Base-by-base conservation (phyloP, 1,140 invertebrate species). In the Tetranychus cinnabarinus region DNA sequence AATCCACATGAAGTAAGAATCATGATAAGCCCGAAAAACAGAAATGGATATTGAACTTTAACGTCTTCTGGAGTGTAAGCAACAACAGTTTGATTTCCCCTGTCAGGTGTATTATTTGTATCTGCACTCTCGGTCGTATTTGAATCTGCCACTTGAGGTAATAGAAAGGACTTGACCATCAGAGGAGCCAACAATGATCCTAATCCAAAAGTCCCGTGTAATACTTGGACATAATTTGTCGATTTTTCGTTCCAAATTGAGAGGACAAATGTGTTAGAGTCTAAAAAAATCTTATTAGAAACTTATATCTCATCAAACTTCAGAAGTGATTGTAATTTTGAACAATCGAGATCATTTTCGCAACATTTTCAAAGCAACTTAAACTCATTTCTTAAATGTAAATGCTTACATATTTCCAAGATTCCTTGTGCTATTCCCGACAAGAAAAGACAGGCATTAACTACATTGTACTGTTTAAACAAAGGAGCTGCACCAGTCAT, bases 131-230 rank as follows among this genome's bases (percentile, higher is more conserved):
- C 23, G 23, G 23, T 23, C 0, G 23, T 23, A 23, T 10, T n/a
- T 13, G 2, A 8, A n/a, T 8, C n/a, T 52, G 13, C 50, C 13
- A 12, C 23, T n/a, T 34, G 34, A 23, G 62, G 67, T 45, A 57
- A 57, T 10, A 77, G 66, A 62, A 77, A 78, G 0, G 73, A 72
- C n/a, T 70, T 69, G 5, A 74, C 72, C 35, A 78, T 63, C 2
- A 77, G 67, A 6, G 77, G 77, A n/a, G 76, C 74, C 45, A 77
- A 63, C 61, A 77, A 75, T 2, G 75, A 74, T 35, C 77, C 77
- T 37, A 77, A 61, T 31, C 74, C 76, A 70, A 77, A 77, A 35
- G 71, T 72, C 66, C 77, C 77, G 62, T 78, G 77, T 36, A 78
- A 61, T 4, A 73, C 68, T 66, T 78, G 77, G 62, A 78, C 72